A percentile compares a stretch with the other conserved stretches of the same genome.
These are phyloP conservation scores for Falcaria lacertinaria DNA, from an alignment of 2,888 invertebrate species.

Conservation along the genomic window DNA sequence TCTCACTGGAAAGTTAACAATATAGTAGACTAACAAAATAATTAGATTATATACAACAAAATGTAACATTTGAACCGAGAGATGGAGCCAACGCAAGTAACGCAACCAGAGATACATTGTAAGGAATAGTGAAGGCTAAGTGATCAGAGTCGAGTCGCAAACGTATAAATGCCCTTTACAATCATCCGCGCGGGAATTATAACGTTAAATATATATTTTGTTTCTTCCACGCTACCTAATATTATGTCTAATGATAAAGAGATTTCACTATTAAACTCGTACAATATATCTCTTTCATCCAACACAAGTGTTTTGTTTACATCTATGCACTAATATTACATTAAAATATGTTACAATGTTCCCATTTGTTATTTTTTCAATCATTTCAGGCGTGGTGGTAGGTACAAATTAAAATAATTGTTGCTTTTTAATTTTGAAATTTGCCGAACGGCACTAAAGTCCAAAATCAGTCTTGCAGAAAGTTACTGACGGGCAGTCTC, in stretches of 20 bases:
- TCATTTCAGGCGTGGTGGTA: slow-evolving; percentile 7
- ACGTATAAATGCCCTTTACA: slow-evolving; percentile 71
- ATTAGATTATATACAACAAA: slow-evolving; percentile 45
- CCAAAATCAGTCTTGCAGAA: slow-evolving; percentile 49
- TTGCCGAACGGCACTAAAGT: slow-evolving; percentile 7
- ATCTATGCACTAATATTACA: slow-evolving; percentile 75
- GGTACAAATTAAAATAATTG: slow-evolving; percentile 6
- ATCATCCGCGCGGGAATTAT: slow-evolving; percentile 52
- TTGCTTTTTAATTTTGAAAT: slow-evolving; percentile 5
- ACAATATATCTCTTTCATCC: slow-evolving; percentile 66
- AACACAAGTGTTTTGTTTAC: slow-evolving; percentile 56
- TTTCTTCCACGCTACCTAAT: slow-evolving; percentile 62
- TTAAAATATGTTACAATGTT: slow-evolving; percentile 79
- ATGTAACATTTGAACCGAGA: slow-evolving; percentile 36
- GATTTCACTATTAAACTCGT: slow-evolving; percentile 62
- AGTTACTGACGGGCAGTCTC: slow-evolving; percentile 24
- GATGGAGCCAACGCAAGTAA: slow-evolving; percentile 43
- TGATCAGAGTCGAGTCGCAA: slow-evolving; percentile 52
- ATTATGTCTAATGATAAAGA: slow-evolving; percentile 66
- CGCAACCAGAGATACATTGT: slow-evolving; percentile 53
- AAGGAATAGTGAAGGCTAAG: slow-evolving; percentile 53
- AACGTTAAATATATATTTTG: slow-evolving; percentile 63
- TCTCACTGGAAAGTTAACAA: slow-evolving; percentile 57
- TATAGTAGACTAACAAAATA: slow-evolving; percentile 18
- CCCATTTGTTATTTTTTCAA: slow-evolving; percentile 75